phyloP scores from a whole-genome alignment of 2,113 vertebrate genomes.

The Microtus pennsylvanicus region DNA sequence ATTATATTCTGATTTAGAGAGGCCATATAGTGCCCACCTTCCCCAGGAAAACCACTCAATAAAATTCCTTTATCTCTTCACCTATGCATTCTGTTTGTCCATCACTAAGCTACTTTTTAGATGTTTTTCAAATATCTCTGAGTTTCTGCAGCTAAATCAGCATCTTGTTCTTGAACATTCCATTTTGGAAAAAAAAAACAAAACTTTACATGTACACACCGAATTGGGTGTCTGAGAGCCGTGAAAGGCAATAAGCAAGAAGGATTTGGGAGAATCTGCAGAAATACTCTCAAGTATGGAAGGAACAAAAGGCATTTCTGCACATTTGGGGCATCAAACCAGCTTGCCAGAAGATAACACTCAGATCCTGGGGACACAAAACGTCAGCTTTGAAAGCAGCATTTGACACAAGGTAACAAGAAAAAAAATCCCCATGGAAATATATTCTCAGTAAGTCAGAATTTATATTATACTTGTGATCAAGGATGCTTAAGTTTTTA shows the following conservation, averaged over 20 bases:
- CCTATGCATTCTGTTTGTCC: not conserved
- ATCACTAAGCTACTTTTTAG: not conserved
- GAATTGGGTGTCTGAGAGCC: not conserved
- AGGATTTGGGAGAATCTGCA: not conserved
- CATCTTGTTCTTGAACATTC: conserved; percentile 36
- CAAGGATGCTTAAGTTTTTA: not conserved
- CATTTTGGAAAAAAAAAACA: conserved; percentile 4
- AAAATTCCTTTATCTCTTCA: not conserved
- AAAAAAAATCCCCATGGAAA: not conserved
- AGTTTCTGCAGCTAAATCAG: not conserved
- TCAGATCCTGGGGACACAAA: not conserved
- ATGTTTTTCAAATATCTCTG: not conserved
- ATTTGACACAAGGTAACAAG: not conserved
- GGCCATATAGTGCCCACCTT: not conserved
- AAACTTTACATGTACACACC: not conserved
- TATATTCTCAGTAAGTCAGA: not conserved
- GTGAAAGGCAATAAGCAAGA: not conserved
- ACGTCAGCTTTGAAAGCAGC: not conserved
- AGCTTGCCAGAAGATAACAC: not conserved
- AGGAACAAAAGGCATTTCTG: not conserved
- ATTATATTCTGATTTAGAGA: not conserved
- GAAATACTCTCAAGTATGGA: not conserved
- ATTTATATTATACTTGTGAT: conserved; percentile 26
- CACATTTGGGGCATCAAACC: not conserved
- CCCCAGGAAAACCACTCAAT: not conserved